A percentile compares a stretch with the other conserved stretches of the same genome.
phyloP scores from a whole-genome alignment of 2,113 vertebrate species.

The Typhlomys cinereus region DNA sequence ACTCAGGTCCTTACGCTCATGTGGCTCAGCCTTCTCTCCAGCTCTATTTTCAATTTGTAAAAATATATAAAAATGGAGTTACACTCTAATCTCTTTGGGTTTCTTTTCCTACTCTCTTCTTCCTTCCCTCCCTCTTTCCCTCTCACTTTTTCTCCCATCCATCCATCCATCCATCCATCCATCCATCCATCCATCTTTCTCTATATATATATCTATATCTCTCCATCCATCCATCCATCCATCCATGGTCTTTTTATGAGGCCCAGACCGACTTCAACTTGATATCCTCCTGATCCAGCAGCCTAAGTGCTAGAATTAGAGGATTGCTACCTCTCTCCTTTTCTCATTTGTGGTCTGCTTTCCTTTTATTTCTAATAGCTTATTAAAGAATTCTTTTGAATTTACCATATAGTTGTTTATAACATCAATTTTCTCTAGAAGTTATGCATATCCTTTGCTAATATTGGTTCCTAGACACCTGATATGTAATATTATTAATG shows the following conservation, averaged over 20 bases:
- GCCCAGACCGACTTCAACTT: neutral
- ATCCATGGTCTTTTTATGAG: too few relatives aligned
- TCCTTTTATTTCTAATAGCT: constrained; percentile 33
- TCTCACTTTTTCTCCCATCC: neutral
- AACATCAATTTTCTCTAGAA: constrained; percentile 17
- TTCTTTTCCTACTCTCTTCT: neutral
- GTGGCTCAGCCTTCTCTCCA: too few relatives aligned
- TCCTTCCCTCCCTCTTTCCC: neutral
- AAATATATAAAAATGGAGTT: neutral
- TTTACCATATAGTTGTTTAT: constrained; percentile 11
- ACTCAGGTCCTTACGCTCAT: too few relatives aligned
- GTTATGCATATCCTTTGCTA: constrained; percentile 35
- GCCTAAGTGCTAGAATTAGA: neutral
- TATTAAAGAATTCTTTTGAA: neutral
- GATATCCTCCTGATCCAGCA: neutral
- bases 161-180: too few relatives aligned
- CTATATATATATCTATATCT: too few relatives aligned
- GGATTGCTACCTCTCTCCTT: too few relatives aligned
- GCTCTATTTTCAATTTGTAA: too few relatives aligned
- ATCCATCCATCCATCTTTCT: too few relatives aligned
- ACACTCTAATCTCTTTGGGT: neutral
- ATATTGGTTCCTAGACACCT: neutral
- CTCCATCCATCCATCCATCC: too few relatives aligned
- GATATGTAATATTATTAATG: neutral
- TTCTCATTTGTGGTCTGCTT: neutral